Evolutionary conservation across 2,888 invertebrate species (phyloP).

Genomic region (Pecten maximus): DNA sequence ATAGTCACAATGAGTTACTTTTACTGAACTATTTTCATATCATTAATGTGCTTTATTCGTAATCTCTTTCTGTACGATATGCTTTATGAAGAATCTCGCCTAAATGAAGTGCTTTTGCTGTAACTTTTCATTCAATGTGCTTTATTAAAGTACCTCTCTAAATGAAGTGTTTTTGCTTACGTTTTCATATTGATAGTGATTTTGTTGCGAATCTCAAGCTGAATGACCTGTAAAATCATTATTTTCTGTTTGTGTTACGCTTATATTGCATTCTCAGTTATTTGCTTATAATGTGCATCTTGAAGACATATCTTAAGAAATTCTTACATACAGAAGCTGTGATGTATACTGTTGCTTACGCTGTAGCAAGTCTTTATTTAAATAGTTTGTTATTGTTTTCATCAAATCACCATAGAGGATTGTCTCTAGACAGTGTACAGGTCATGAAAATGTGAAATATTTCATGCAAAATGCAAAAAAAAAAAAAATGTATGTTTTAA

Average conservation of each 20-base stretch:
- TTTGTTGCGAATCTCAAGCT: too few species aligned
- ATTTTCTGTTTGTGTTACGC: background rate
- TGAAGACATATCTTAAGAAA: background rate
- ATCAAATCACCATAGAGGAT: background rate
- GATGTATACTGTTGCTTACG: background rate
- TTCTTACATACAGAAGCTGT: background rate
- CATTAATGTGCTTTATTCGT: background rate
- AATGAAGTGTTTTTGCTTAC: too few species aligned
- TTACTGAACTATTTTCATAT: background rate
- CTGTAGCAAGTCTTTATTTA: background rate
- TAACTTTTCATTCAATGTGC: background rate
- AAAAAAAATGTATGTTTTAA: background rate
- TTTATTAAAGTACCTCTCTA: too few species aligned
- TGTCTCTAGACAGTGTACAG: background rate
- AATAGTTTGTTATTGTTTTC: background rate
- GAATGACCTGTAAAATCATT: background rate
- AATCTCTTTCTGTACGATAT: background rate
- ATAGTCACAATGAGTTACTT: background rate
- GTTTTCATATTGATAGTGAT: too few species aligned
- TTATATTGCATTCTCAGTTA: background rate
- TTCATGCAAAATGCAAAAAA: background rate
- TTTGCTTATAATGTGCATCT: background rate
- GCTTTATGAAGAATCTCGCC: background rate
- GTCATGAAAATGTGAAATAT: slow-evolving; percentile 18
- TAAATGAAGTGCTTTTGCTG: background rate